A percentile compares a stretch with the other conserved stretches of the same genome.
These are phyloP conservation scores for Bradypodion ventrale DNA, from an alignment of 2,797 vertebrate genomes.

Conservation along the genomic window DNA sequence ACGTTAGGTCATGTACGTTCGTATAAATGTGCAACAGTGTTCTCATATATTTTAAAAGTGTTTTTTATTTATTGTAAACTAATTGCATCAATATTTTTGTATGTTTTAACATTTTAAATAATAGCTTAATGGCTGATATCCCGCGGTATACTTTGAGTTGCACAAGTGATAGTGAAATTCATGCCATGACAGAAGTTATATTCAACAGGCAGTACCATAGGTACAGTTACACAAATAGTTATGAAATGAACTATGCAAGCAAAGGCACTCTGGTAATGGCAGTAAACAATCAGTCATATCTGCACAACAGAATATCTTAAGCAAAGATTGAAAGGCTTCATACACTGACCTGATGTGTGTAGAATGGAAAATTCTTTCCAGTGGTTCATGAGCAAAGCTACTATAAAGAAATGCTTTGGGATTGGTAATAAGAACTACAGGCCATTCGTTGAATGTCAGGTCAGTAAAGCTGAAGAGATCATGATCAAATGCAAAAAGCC, in stretches of 20 bases:
- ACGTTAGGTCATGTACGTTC: neutral
- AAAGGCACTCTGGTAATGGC: neutral
- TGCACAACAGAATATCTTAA: neutral
- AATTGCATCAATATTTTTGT: too few species aligned
- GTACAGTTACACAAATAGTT: too few species aligned
- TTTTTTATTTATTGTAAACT: too few species aligned
- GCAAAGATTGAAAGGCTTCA: constrained; percentile 19
- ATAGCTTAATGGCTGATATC: too few species aligned
- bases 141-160: too few species aligned
- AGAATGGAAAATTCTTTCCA: constrained; percentile 84
- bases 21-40: constrained; percentile 1
- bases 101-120: too few species aligned
- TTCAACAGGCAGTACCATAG: too few species aligned
- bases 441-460: constrained; percentile 90
- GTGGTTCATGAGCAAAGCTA: constrained; percentile 85
- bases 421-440: constrained; percentile 93
- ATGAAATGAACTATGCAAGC: too few species aligned
- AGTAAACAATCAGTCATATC: neutral
- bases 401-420: constrained; percentile 93
- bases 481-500: constrained; percentile 92
- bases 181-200: too few species aligned
- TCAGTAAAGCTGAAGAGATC: constrained; percentile 95
- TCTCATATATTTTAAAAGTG: too few species aligned
- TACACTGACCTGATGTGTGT: constrained; percentile 90
- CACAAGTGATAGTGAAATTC: too few species aligned